phyloP scores from a whole-genome alignment of 1,140 invertebrate species.

The Caenorhabditis brenneri region DNA sequence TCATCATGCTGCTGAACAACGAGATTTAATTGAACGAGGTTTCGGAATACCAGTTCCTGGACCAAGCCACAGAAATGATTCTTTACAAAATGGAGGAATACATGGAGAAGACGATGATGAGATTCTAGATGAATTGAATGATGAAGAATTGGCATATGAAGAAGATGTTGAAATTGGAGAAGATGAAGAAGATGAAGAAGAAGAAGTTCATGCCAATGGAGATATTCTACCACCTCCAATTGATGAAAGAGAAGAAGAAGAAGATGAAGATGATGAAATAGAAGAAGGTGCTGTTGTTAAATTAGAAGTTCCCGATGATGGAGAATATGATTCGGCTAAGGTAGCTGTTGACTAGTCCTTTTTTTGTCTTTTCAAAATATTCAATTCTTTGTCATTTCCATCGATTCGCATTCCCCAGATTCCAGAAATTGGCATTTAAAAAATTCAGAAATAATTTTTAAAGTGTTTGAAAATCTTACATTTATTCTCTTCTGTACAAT shows the following conservation, averaged over 20 bases:
- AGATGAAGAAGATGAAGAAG: slow-evolving; percentile 18
- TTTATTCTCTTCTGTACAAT: too few relatives aligned
- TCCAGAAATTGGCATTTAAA: neutral
- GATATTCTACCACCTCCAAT: neutral
- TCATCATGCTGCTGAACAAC: neutral
- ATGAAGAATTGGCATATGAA: slow-evolving; percentile 4
- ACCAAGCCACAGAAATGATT: neutral
- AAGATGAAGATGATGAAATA: neutral
- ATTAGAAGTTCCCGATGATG: slow-evolving; percentile 4
- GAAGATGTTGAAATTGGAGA: slow-evolving; percentile 33
- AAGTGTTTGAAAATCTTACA: too few relatives aligned
- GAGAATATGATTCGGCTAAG: neutral
- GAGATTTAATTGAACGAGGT: neutral
- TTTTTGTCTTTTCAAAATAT: too few relatives aligned
- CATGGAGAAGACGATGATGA: neutral
- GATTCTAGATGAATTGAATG: neutral
- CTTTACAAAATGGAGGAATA: neutral
- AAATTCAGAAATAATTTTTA: too few relatives aligned
- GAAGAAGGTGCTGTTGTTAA: neutral
- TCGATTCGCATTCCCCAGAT: neutral
- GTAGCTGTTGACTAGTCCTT: neutral
- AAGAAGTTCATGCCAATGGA: neutral
- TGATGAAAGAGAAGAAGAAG: too few relatives aligned
- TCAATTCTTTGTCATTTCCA: neutral
- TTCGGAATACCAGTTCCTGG: neutral